Percentiles rank a stretch among this genome's conserved stretches.
Conservation (phyloP, 2,113 vertebrate genomes). For the Dolichallabes microphthalmus region DNA sequence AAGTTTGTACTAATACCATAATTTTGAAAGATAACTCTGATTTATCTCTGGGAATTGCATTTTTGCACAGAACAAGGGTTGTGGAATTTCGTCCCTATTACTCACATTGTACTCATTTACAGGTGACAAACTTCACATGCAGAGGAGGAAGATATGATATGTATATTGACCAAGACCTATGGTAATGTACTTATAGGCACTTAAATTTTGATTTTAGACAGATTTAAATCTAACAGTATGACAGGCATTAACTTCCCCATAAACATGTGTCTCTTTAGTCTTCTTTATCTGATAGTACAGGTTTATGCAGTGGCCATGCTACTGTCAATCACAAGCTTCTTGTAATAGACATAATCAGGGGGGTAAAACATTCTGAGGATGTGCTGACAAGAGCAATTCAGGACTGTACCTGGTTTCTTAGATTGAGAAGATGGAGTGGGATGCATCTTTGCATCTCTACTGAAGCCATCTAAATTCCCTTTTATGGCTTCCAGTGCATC, state of each 20-base stretch:
- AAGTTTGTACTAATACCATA: no score
- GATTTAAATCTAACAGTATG: not conserved
- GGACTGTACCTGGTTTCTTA: slow-evolving; percentile 87
- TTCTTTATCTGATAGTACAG: not conserved
- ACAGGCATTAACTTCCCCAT: not conserved
- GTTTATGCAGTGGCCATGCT: not conserved
- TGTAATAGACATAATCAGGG: not conserved
- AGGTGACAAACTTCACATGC: no score
- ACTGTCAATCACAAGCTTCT: not conserved
- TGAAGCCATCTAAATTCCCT: slow-evolving; percentile 97
- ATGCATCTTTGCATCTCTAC: slow-evolving; percentile 97
- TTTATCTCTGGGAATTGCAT: no score
- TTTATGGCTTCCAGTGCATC: slow-evolving; percentile 98
- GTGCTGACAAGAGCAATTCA: not conserved
- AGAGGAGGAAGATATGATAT: no score
- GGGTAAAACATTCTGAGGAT: not conserved
- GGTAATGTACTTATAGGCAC: no score
- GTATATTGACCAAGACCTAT: no score
- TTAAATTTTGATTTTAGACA: not conserved
- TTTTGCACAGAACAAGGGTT: no score
- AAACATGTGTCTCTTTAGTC: not conserved
- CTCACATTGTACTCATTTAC: no score
- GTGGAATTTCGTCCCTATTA: no score
- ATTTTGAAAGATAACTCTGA: no score
- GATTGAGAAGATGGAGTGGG: slow-evolving; percentile 87